These are phyloP conservation scores for Palythoa heliodiscus DNA, from an alignment of 92 coral and sea anemone genomes.

Conservation along the genomic window DNA sequence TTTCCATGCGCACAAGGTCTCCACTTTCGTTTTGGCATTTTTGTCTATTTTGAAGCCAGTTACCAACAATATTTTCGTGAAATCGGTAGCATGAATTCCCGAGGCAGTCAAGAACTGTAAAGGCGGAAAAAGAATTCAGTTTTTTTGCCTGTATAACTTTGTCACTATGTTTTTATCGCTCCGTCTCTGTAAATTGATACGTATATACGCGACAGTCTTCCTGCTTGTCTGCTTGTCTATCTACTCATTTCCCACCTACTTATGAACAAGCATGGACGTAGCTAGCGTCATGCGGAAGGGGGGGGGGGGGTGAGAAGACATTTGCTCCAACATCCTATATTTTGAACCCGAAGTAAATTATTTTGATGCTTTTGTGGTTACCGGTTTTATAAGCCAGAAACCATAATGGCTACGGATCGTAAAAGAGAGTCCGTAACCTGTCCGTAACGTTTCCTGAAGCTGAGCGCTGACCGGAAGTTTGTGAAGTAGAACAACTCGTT, in stretches of 20 bases:
- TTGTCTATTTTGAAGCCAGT: slow-evolving; percentile 28
- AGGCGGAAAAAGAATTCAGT: neutral
- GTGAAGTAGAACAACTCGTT: too few relatives aligned
- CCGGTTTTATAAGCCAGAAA: too few relatives aligned
- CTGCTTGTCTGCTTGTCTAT: neutral
- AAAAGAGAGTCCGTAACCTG: too few relatives aligned
- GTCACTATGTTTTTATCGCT: neutral
- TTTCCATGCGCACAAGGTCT: slow-evolving; percentile 38
- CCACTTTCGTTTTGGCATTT: slow-evolving; percentile 6
- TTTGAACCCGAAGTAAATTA: too few relatives aligned
- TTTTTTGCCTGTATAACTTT: neutral
- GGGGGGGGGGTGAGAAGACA: too few relatives aligned
- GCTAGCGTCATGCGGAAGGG: too few relatives aligned
- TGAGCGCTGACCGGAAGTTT: too few relatives aligned
- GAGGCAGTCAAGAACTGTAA: slow-evolving; percentile 42
- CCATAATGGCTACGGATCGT: too few relatives aligned
- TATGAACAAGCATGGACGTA: neutral
- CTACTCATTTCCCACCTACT: neutral
- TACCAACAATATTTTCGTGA: slow-evolving; percentile 12
- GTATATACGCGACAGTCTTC: neutral
- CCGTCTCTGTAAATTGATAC: neutral
- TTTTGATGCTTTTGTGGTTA: too few relatives aligned
- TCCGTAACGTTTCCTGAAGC: too few relatives aligned
- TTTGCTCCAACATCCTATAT: too few relatives aligned
- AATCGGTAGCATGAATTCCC: slow-evolving; percentile 22